Percentiles rank a stretch among this genome's conserved stretches.
phyloP scores from a whole-genome alignment of 2,113 vertebrate species.

The Xyrauchen texanus region DNA sequence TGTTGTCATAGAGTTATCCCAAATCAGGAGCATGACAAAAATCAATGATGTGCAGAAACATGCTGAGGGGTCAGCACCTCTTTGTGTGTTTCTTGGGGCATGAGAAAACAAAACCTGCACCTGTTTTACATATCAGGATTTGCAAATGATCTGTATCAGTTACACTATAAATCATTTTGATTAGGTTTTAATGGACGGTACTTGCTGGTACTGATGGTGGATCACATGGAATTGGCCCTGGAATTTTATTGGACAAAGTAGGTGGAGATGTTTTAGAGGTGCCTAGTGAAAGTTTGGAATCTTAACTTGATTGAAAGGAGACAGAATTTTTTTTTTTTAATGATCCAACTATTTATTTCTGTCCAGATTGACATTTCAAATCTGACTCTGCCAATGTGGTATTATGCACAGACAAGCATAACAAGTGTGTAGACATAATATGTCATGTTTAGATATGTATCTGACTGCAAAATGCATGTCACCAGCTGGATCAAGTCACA shows the following conservation, averaged over 20 bases:
- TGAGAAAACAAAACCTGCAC: slow-evolving; percentile 17
- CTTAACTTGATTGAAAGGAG: background rate
- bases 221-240: background rate
- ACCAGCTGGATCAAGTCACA: background rate
- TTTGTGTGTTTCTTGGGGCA: background rate
- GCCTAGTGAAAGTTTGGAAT: background rate
- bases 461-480: background rate
- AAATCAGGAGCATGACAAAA: slow-evolving; percentile 9
- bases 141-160: slow-evolving; percentile 26
- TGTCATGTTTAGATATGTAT: slow-evolving; percentile 5
- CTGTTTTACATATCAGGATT: slow-evolving; percentile 33
- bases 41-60: background rate
- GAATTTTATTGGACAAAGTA: background rate
- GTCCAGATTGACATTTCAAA: slow-evolving; percentile 36
- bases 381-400: slow-evolving; percentile 55
- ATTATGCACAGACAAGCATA: slow-evolving; percentile 66
- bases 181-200: slow-evolving; percentile 30
- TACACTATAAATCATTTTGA: slow-evolving; percentile 36
- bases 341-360: background rate
- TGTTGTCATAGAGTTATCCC: background rate
- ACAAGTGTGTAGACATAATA: slow-evolving; percentile 63
- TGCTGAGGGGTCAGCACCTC: background rate
- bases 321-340: no score
- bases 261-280: background rate
- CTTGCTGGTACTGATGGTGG: background rate